Percentiles rank a stretch among this genome's conserved stretches.
Evolutionary conservation across 2,797 vertebrate genomes (phyloP).

Genomic region (Gadopsis bispinosus): DNA sequence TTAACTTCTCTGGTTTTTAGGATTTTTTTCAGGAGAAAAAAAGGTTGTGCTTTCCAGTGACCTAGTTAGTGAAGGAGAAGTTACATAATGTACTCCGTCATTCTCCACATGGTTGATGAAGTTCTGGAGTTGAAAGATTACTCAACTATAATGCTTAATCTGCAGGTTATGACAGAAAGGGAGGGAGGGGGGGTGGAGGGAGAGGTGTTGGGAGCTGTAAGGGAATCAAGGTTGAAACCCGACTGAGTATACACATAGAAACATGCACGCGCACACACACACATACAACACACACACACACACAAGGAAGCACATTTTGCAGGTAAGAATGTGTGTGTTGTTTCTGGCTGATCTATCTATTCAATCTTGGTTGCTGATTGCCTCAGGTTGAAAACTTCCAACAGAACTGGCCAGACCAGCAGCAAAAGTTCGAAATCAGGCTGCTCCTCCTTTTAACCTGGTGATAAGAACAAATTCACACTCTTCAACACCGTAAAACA

Average conservation of each 20-base stretch:
- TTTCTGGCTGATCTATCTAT: conserved; percentile 3
- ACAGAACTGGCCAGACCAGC: conserved; percentile 33
- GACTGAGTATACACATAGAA: conserved; percentile 27
- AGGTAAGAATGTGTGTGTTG: conserved; percentile 33
- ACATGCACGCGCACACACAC: conserved; percentile 17
- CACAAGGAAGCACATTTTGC: conserved; percentile 12
- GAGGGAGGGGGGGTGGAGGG: conserved; percentile 16
- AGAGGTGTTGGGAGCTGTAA: conserved; percentile 5
- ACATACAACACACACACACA: conserved; percentile 27
- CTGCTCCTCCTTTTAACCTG: conserved; percentile 6
- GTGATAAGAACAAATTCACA: conserved; percentile 14
- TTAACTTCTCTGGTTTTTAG: conserved; percentile 23
- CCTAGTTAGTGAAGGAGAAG: conserved; percentile 58
- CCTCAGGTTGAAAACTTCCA: conserved; percentile 32
- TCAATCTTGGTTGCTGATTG: conserved; percentile 20
- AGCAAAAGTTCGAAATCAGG: conserved; percentile 12
- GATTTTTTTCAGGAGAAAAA: conserved; percentile 45
- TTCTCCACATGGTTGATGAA: conserved; percentile 58
- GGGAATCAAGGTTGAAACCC: conserved; percentile 36
- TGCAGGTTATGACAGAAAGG: conserved; percentile 63
- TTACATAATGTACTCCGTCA: conserved; percentile 71
- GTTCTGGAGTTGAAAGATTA: conserved; percentile 67
- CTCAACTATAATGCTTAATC: conserved; percentile 71
- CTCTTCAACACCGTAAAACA: neutral
- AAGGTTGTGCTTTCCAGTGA: conserved; percentile 31